phyloP scores from a whole-genome alignment of 2,797 vertebrate genomes.

The Galago senegalensis region DNA sequence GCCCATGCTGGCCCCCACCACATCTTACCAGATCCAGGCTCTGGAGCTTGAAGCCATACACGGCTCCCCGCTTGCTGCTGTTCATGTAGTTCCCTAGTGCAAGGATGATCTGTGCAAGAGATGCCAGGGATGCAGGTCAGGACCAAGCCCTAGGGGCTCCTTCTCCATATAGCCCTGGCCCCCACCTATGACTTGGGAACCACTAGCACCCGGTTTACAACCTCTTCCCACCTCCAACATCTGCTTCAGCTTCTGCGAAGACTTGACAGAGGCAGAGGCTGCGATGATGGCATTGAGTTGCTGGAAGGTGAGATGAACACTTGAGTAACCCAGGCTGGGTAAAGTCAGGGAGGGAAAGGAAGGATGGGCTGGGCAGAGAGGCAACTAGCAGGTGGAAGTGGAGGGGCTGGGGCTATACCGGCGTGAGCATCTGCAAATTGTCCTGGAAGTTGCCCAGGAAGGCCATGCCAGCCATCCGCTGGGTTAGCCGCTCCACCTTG shows the following conservation, averaged over 20 bases:
- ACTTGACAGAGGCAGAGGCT: constrained; percentile 96
- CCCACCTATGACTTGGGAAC: not conserved
- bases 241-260: constrained; percentile 96
- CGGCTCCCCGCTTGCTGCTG: constrained; percentile 97
- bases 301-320: constrained; percentile 83
- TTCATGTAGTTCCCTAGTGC: constrained; percentile 99
- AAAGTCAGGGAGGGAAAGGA: not conserved
- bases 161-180: not conserved
- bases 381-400: not conserved
- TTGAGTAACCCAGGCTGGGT: not conserved
- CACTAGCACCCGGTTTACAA: not conserved
- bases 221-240: constrained; percentile 94
- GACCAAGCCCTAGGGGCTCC: not conserved
- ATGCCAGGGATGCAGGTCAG: not conserved
- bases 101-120: constrained; percentile 93
- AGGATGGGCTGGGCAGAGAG: not conserved
- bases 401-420: constrained; percentile 86
- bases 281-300: constrained; percentile 97
- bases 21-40: constrained; percentile 96
- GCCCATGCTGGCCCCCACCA: not conserved
- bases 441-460: constrained; percentile 98
- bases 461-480: constrained; percentile 98
- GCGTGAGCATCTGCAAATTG: constrained; percentile 96
- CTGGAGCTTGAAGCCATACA: constrained; percentile 98
- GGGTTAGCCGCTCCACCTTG: constrained; percentile 97